These are phyloP conservation scores for Hypsopygia costalis DNA, from an alignment of 2,888 invertebrate genomes.

Conservation along the genomic window DNA sequence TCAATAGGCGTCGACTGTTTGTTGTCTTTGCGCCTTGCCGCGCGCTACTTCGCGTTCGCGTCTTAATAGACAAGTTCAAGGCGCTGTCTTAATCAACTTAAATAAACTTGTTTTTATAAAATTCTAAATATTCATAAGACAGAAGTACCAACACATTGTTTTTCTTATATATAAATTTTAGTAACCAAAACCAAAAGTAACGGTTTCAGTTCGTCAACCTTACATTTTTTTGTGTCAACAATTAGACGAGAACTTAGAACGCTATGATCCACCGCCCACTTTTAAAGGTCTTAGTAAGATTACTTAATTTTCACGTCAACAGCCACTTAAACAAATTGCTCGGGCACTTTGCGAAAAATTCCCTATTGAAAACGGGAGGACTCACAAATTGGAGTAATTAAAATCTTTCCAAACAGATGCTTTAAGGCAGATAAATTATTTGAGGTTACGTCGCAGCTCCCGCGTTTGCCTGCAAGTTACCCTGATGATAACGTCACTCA, in stretches of 20 bases:
- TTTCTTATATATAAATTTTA: too few relatives aligned
- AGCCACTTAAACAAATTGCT: conserved; percentile 11
- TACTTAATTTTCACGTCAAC: conserved; percentile 11
- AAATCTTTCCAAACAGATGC: conserved; percentile 52
- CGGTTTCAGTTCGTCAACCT: too few relatives aligned
- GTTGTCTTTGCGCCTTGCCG: too few relatives aligned
- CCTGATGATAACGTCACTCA: conserved; percentile 64
- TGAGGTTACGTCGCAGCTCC: conserved; percentile 30
- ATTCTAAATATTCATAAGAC: too few relatives aligned
- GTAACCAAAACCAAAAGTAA: too few relatives aligned
- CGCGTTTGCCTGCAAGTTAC: conserved; percentile 39
- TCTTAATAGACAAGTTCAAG: too few relatives aligned
- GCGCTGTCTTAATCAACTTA: too few relatives aligned
- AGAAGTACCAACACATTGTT: too few relatives aligned
- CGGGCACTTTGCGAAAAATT: conserved; percentile 10
- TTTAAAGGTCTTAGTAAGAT: conserved; percentile 3
- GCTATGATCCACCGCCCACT: not conserved
- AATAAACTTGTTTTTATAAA: too few relatives aligned
- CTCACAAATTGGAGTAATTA: conserved; percentile 53
- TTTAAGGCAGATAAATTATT: conserved; percentile 50
- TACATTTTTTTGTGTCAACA: not conserved
- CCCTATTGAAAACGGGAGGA: conserved; percentile 22
- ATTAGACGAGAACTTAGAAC: not conserved
- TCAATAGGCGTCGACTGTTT: too few relatives aligned
- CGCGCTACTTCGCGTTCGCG: too few relatives aligned